Conservation (phyloP, 2,113 vertebrate genomes). For the Scartelaos histophorus region DNA sequence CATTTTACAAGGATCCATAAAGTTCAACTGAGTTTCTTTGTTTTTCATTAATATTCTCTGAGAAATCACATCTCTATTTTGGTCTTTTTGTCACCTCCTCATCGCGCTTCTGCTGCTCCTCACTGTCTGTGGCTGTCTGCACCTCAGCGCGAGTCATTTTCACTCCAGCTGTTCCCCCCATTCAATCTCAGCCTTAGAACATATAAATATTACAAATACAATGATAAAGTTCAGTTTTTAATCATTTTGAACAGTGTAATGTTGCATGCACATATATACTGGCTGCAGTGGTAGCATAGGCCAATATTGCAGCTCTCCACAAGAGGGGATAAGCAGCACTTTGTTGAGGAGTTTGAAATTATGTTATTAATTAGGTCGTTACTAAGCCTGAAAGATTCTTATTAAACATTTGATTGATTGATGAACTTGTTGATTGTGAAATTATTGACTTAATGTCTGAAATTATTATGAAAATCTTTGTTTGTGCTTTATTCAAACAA, state of each 20-base stretch:
- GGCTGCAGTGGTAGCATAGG: neutral
- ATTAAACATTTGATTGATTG: too few species aligned
- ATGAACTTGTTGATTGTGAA: too few species aligned
- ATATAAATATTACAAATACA: neutral
- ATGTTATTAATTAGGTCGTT: too few species aligned
- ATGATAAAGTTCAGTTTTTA: neutral
- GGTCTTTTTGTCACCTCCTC: neutral
- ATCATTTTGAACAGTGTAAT: neutral
- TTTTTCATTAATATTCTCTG: neutral
- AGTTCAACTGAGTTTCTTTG: neutral
- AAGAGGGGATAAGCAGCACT: too few species aligned
- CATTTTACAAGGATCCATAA: neutral
- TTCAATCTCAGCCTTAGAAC: neutral
- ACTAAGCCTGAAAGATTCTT: too few species aligned
- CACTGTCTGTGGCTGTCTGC: neutral
- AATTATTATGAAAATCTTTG: too few species aligned
- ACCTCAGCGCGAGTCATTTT: neutral
- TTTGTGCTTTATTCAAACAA: too few species aligned
- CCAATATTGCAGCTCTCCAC: too few species aligned
- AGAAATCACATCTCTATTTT: constrained; percentile 7
- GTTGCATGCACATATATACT: neutral
- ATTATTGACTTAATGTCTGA: too few species aligned
- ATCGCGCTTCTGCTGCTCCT: neutral
- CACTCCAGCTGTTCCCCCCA: constrained; percentile 26
- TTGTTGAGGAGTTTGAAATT: too few species aligned